These are phyloP conservation scores for Masticophis lateralis DNA, from an alignment of 2,797 vertebrate genomes.

Conservation along the genomic window DNA sequence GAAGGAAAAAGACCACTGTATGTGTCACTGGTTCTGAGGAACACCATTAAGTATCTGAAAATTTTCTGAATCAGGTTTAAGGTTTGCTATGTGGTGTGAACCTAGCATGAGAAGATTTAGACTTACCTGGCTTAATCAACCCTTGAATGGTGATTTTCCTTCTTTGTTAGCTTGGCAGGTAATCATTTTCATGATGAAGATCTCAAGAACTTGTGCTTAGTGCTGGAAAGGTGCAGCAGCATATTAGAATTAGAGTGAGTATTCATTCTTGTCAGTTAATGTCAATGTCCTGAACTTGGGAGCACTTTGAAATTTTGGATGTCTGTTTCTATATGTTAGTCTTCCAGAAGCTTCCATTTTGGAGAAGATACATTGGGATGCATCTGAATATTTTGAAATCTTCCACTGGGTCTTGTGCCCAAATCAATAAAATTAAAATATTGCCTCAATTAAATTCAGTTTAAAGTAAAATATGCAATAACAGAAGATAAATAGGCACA, in stretches of 20 bases:
- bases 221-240: conserved; percentile 63
- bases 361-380: neutral
- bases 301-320: neutral
- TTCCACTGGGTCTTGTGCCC: neutral
- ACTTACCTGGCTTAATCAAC: neutral
- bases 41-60: neutral
- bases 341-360: neutral
- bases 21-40: neutral
- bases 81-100: neutral
- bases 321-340: neutral
- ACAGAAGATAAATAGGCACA: neutral
- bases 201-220: conserved; percentile 67
- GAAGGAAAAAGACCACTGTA: neutral
- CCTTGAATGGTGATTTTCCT: neutral
- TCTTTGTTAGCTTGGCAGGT: conserved; percentile 61
- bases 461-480: neutral
- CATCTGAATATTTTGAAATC: neutral
- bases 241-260: conserved; percentile 83
- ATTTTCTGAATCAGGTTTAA: neutral
- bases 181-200: conserved; percentile 68
- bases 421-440: neutral
- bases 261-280: neutral
- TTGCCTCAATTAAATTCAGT: neutral
- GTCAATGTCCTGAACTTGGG: neutral
- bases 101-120: neutral